Evolutionary conservation across 2,888 invertebrate species (phyloP), one percentile per base, ranked within the genome.

Genomic region (Cantharis rustica): DNA sequence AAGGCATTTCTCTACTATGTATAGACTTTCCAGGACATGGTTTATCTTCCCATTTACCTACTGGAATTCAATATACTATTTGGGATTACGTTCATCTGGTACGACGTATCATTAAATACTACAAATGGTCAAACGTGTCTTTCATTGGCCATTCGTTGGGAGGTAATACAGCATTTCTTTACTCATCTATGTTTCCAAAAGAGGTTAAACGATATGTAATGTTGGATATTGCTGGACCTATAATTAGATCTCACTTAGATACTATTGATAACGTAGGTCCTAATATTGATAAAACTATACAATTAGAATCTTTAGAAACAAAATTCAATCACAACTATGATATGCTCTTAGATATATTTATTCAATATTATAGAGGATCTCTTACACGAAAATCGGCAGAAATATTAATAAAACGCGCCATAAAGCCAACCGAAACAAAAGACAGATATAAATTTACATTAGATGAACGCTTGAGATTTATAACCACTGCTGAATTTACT

Each of bases 21-120:
- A 92, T 96, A 83, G 96, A 96, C 86, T 87, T 96, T 74, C 95
- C 95, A 0, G 96, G 96, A 0, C 96, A 94, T 85, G 95, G 95
- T 0, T 89, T 91, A 11, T 95, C 95, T 0, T 92, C 95, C 0
- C 94, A 92, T 82, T 93, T 93, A 82, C 93, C 94, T 0, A 88
- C 90, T 79, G 95, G 95, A 66, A 91, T 93, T 88, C 90, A 92
- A 72, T 95, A 95, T 85, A 96, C 94, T 85, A 89, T 95, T 75
- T 95, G 94, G 94, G 96, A 96, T 84, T 94, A 94, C n/a, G 89
- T 96, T n/a, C 89, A 92, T n/a, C 86, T 95, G 0, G 88, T 96
- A 23, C 90, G 95, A 80, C 90, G 95, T 81, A 93, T 96, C 77
- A 90, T 93, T 2, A 92, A 93, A 80, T 89, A 94, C 86, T 95